phyloP scores from a whole-genome alignment of 2,113 vertebrate genomes.

The Mesembrinibis cayennensis region DNA sequence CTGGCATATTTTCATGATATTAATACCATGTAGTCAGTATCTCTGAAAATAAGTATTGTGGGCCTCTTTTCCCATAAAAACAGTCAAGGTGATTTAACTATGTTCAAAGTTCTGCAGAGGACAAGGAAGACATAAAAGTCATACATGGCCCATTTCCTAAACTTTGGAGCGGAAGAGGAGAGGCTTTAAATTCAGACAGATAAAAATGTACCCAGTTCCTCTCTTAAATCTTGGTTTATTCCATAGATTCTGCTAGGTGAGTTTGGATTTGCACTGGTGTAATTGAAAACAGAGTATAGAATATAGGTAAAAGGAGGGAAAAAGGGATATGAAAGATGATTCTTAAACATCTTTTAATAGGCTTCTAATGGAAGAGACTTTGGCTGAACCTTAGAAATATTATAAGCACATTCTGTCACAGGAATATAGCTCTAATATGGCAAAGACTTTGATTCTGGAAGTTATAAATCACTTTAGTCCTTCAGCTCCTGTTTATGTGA shows the following conservation, averaged over 20 bases:
- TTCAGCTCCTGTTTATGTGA: not conserved
- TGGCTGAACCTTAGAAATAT: not conserved
- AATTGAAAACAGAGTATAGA: not conserved
- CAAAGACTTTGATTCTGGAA: not conserved
- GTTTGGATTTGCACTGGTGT: not conserved
- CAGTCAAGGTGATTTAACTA: not conserved
- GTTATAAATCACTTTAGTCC: not conserved
- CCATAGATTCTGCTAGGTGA: not conserved
- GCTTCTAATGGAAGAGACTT: not conserved
- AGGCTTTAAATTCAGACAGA: not conserved
- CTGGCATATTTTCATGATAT: not conserved
- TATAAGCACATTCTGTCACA: not conserved
- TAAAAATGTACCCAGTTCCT: not conserved
- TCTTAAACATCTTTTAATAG: not conserved
- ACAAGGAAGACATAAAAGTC: not conserved
- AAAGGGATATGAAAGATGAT: not conserved
- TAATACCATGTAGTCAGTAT: not conserved
- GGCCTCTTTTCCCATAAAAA: not conserved
- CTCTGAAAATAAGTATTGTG: not conserved
- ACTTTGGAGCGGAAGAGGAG: not conserved
- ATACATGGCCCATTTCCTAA: not conserved
- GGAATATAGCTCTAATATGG: not conserved
- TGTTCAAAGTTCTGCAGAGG: not conserved
- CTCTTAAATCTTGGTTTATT: not conserved
- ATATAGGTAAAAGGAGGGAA: not conserved